These are phyloP conservation scores for Colletes collaris DNA, from an alignment of 2,888 invertebrate genomes.

Conservation along the genomic window DNA sequence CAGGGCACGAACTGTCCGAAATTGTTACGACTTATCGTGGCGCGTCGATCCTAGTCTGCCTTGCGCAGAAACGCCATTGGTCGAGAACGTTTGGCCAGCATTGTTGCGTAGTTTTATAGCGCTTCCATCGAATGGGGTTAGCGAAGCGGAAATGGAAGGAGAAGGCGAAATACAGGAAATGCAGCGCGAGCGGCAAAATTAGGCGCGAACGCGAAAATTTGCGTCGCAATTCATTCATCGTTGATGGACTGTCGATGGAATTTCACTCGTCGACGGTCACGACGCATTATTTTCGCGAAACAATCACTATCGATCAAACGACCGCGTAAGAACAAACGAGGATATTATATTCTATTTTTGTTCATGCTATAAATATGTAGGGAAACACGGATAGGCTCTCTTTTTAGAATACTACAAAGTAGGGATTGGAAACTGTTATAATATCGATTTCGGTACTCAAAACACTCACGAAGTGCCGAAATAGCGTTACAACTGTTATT, in stretches of 20 bases:
- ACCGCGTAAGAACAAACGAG: not conserved
- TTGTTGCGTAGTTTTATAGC: slow-evolving; percentile 26
- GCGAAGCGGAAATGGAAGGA: slow-evolving; percentile 44
- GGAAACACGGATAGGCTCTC: not conserved
- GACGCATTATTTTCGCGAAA: not conserved
- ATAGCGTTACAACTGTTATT: too few relatives aligned
- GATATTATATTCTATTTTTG: slow-evolving; percentile 4
- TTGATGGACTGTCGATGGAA: slow-evolving; percentile 2
- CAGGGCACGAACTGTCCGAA: slow-evolving; percentile 47
- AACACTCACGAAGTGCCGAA: too few relatives aligned
- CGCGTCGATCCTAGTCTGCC: slow-evolving; percentile 57
- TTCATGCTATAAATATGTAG: not conserved
- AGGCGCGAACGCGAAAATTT: slow-evolving; percentile 30
- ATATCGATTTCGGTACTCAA: too few relatives aligned
- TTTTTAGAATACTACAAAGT: not conserved
- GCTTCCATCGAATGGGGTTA: slow-evolving; percentile 46
- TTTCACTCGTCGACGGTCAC: not conserved
- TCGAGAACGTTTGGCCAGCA: slow-evolving; percentile 26
- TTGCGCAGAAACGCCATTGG: slow-evolving; percentile 62
- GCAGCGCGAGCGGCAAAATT: slow-evolving; percentile 33
- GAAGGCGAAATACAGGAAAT: slow-evolving; percentile 40
- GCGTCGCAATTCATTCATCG: not conserved
- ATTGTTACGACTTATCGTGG: slow-evolving; percentile 46
- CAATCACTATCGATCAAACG: slow-evolving; percentile 3
- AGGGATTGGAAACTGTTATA: too few relatives aligned